phyloP scores from a whole-genome alignment of 2,113 vertebrate species.

The Elachura formosa region DNA sequence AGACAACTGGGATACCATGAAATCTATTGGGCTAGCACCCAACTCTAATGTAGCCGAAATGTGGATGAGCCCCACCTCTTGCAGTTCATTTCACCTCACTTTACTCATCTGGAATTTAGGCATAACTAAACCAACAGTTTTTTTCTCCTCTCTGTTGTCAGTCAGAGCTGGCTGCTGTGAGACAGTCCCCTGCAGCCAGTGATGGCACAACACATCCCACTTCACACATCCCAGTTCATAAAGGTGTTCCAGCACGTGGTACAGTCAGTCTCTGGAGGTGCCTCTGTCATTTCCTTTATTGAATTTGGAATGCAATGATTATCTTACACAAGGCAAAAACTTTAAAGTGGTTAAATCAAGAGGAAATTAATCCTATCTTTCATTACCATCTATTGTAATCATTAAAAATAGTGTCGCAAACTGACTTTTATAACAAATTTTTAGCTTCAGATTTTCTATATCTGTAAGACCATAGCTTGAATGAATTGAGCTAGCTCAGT shows the following conservation, averaged over 20 bases:
- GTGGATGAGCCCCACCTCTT: not conserved
- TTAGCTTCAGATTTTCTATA: not conserved
- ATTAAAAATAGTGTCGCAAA: not conserved
- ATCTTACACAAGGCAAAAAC: not conserved
- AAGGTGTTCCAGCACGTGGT: not conserved
- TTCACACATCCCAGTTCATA: not conserved
- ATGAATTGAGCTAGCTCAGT: not conserved
- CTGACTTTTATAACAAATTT: not conserved
- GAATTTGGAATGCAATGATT: not conserved
- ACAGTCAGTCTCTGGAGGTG: not conserved
- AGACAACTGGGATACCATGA: not conserved
- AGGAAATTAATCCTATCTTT: not conserved
- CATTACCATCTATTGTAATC: not conserved
- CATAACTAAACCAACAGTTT: not conserved
- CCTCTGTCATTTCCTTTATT: not conserved
- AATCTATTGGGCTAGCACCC: not conserved
- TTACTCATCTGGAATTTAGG: not conserved
- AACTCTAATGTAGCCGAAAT: not conserved
- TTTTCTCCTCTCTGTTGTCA: not conserved
- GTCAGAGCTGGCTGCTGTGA: not conserved
- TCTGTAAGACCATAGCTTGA: not conserved
- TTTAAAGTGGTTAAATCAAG: not conserved
- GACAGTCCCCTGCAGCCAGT: not conserved
- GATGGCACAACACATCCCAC: not conserved
- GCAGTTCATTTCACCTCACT: not conserved